Evolutionary conservation across 2,888 invertebrate genomes (phyloP), one percentile per base, ranked within the genome.

Genomic region (Cetonia aurata): DNA sequence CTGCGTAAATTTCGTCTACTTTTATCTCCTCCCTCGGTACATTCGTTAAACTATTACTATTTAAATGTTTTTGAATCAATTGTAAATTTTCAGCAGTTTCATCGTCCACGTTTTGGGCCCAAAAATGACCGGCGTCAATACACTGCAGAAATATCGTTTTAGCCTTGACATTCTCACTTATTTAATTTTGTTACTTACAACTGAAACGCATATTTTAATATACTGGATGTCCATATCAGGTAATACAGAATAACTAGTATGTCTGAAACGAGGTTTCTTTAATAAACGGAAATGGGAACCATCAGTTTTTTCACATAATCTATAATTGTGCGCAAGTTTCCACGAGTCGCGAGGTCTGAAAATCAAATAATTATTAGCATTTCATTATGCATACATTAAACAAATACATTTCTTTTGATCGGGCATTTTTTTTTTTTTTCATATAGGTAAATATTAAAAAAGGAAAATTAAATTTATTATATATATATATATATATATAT

Each of bases 51-150:
- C 80, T 75, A 0, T 79, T 78, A 33, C 74, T 80, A 84, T 87
- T 86, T 9, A 87, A 77, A 1, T 79, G 70, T 0, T 78, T 73
- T 0, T 82, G 77, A 69, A 89, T 86, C 72, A 80, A 80, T 2
- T 75, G 74, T 1, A 86, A 70, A 75, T 78, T 71, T 0, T 78
- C 72, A 8, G 77, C 77, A 0, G 86, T 86, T 0, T 86, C 85
- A 0, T 86, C 83, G 71, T 89, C 88, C 33, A 84, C 83, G 75
- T 88, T 85, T 70, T 89, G 90, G 9, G 87, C 90, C 90, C 90
- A 94, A 83, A 94, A 93, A 78, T 89, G 89, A 68, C 89, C 88
- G 17, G 91, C 89, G 80, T 88, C 88, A 13, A 88, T 83, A 1
- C 88, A 78, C 91, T 92, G 79, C 25, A 48, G 42, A 41, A 46